A percentile compares a stretch with the other conserved stretches of the same genome.
phyloP scores from a whole-genome alignment of 2,888 invertebrate species.

The Pegoplata infirma region DNA sequence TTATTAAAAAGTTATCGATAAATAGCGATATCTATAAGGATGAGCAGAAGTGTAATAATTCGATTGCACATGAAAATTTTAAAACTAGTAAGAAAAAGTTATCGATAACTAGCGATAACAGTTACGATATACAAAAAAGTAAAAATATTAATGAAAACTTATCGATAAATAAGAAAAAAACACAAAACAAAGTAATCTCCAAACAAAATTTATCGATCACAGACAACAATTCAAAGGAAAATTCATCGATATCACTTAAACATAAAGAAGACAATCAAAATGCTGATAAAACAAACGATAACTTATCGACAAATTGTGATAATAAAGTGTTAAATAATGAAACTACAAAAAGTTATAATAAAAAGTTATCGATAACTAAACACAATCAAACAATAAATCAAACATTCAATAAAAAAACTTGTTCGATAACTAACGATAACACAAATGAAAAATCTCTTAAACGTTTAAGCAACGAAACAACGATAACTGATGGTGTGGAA shows the following conservation, averaged over 20 bases:
- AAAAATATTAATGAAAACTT: neutral
- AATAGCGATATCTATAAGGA: neutral
- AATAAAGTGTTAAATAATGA: neutral
- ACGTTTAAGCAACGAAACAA: too few relatives aligned
- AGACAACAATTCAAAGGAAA: neutral
- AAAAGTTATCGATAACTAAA: slow-evolving; percentile 17
- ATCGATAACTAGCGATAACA: slow-evolving; percentile 9
- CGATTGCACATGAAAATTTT: neutral
- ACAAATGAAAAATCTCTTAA: neutral
- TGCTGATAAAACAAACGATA: too few relatives aligned
- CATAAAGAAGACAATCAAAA: too few relatives aligned
- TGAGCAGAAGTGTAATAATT: too few relatives aligned
- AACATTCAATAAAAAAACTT: too few relatives aligned
- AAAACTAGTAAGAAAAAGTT: neutral
- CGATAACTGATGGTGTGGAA: too few relatives aligned
- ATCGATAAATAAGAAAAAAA: neutral
- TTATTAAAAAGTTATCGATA: neutral
- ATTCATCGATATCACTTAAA: too few relatives aligned
- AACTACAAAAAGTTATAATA: neutral
- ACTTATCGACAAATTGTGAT: neutral
- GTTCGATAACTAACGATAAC: neutral
- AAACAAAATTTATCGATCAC: neutral
- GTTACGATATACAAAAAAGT: neutral
- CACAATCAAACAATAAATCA: too few relatives aligned
- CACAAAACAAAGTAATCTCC: neutral